Base-by-base conservation (phyloP, 1,140 invertebrate species). In the Lepidurus arcticus region DNA sequence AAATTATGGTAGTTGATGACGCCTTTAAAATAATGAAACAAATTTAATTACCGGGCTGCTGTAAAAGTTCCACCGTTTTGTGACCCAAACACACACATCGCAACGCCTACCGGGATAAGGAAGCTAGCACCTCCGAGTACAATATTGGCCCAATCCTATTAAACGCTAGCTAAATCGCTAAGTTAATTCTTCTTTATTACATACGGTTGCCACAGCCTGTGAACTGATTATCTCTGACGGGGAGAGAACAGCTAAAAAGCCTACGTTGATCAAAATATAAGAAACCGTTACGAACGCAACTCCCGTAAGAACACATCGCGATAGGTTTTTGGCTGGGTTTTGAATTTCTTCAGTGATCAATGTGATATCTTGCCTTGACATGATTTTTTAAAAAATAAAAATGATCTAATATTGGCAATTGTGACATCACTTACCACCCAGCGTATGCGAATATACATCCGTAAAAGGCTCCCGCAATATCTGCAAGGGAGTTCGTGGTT, bases 41-140 rank as follows among this genome's bases (percentile, higher is more conserved):
- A 73, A 76, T 47, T 6, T 11, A 21, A 21, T 83, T 83, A 90
- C 86, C 90, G 88, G 9, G 91, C 90, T 21, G 92, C 90, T 73
- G 91, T 89, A 81, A 93, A 93, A 82, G 92, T 91, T 3, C 92
- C 86, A 81, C 91, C 91, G 80, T 92, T 86, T 13, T 90, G 90
- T 81, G 91, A 92, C 0, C 92, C 91, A 81, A 93, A 93, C 0
- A 91, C 92, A 2, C 91, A 89, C 9, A 92, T 84, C 10, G 90
- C 90, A 8, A 93, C 92, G 1, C 91, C 90, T 0, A 93, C 80
- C 0, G 92, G 92, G 81, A 93, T 92, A 0, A 89, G 77, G 76
- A 91, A 90, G 53, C 86, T 85, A 53, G 88, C 85, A 0, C 85
- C 84, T 0, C 89, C 88, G 0, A 93, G 81, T 1, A 90, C 88